A percentile compares a stretch with the other conserved stretches of the same genome.
Conservation (phyloP, 2,797 vertebrate genomes). For the Hephaestus fuliginosus region DNA sequence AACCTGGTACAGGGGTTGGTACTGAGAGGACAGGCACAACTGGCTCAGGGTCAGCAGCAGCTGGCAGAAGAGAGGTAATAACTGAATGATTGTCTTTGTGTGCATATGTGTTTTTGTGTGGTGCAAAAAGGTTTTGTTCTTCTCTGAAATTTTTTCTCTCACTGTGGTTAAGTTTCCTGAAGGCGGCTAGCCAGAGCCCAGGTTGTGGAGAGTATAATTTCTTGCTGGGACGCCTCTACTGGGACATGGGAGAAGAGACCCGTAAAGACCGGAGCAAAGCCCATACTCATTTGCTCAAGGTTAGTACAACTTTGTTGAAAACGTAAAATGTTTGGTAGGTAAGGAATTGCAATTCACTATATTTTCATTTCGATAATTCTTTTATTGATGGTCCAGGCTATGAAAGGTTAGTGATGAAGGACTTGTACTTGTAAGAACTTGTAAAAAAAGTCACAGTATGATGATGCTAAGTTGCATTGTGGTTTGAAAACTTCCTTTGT, state of each 20-base stretch:
- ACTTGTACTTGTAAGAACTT: not conserved
- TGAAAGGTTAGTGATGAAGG: not conserved
- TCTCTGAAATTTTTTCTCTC: not conserved
- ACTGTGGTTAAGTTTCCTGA: constrained; percentile 86
- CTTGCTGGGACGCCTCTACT: constrained; percentile 91
- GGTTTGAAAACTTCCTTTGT: constrained; percentile 25
- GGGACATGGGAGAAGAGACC: constrained; percentile 93
- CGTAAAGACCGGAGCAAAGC: constrained; percentile 92
- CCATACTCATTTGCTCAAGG: constrained; percentile 94
- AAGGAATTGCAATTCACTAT: not conserved
- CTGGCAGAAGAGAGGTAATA: constrained; percentile 90
- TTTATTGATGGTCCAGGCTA: not conserved
- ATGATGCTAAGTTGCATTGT: not conserved
- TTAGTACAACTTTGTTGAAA: constrained; percentile 60
- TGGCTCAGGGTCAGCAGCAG: constrained; percentile 86
- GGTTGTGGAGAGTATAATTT: constrained; percentile 90
- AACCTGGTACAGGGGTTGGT: constrained; percentile 85
- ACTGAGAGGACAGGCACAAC: constrained; percentile 86
- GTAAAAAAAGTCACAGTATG: not conserved
- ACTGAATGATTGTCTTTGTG: constrained; percentile 31
- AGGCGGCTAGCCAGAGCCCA: constrained; percentile 85
- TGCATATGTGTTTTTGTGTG: not conserved
- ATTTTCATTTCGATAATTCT: not conserved
- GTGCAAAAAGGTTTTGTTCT: not conserved
- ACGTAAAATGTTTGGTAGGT: not conserved